Percentiles rank a stretch among this genome's conserved stretches.
Evolutionary conservation across 2,797 vertebrate species (phyloP).

Genomic region (Cygnus olor): DNA sequence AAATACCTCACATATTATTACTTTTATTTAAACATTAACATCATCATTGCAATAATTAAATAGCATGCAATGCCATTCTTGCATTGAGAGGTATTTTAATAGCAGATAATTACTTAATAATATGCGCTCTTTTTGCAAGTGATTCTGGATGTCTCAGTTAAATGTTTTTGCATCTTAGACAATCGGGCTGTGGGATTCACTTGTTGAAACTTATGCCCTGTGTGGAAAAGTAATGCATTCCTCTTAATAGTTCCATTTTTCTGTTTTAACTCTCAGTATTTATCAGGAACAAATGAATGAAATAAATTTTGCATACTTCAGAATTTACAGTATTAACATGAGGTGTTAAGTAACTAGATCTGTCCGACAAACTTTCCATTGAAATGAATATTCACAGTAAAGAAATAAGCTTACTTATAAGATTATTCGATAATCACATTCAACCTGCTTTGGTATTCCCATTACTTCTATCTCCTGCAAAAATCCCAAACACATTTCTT

Average conservation of each 20-base stretch:
- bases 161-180: slow-evolving; percentile 13
- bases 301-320: neutral
- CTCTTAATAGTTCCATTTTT: slow-evolving; percentile 48
- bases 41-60: slow-evolving; percentile 41
- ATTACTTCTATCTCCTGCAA: neutral
- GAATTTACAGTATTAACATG: slow-evolving; percentile 2
- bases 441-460: slow-evolving; percentile 20
- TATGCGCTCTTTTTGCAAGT: neutral
- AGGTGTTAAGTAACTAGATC: neutral
- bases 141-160: neutral
- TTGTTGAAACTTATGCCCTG: slow-evolving; percentile 56
- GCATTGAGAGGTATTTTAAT: slow-evolving; percentile 27
- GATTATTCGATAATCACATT: slow-evolving; percentile 49
- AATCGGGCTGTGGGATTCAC: slow-evolving; percentile 39
- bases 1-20: slow-evolving; percentile 3
- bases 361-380: slow-evolving; percentile 51
- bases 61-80: neutral
- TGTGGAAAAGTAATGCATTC: slow-evolving; percentile 46
- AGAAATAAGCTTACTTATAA: slow-evolving; percentile 4
- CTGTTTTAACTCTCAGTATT: slow-evolving; percentile 8
- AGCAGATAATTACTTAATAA: slow-evolving; percentile 44
- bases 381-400: slow-evolving; percentile 45
- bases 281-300: neutral
- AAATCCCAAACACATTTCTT: slow-evolving; percentile 37
- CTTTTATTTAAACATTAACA: slow-evolving; percentile 30